A percentile compares a stretch with the other conserved stretches of the same genome.
Evolutionary conservation across 1,140 invertebrate genomes (phyloP).

Genomic region (Magallana ariakensis): DNA sequence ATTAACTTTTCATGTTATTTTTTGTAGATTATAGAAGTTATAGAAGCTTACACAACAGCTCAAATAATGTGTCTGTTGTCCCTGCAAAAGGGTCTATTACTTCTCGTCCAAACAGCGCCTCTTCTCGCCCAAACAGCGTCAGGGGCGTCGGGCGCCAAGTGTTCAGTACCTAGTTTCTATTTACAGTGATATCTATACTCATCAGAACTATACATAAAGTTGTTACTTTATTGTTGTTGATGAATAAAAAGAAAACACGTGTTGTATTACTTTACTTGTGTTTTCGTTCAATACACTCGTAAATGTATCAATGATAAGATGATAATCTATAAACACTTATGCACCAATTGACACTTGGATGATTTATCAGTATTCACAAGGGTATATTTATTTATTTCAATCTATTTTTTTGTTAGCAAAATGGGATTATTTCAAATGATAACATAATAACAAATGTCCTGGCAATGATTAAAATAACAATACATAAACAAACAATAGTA

Average conservation of each 20-base stretch:
- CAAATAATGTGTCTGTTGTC: neutral
- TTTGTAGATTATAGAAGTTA: neutral
- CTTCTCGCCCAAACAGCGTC: neutral
- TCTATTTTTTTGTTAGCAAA: too few species aligned
- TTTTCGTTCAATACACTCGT: too few species aligned
- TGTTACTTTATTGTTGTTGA: slow-evolving; percentile 17
- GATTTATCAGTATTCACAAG: too few species aligned
- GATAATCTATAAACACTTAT: too few species aligned
- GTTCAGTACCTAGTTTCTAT: neutral
- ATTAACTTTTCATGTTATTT: neutral
- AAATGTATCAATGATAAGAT: too few species aligned
- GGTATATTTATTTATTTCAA: too few species aligned
- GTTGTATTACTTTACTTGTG: too few species aligned
- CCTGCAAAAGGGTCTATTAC: neutral
- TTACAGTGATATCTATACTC: neutral
- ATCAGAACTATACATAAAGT: neutral
- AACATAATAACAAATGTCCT: too few species aligned
- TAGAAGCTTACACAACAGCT: neutral
- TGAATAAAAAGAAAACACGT: neutral
- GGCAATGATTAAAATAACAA: too few species aligned
- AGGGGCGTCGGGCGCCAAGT: neutral
- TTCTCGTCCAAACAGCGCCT: neutral
- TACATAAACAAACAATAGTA: too few species aligned
- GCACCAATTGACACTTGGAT: too few species aligned
- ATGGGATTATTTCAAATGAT: too few species aligned